These are phyloP conservation scores for Stigmatopora argus DNA, from an alignment of 2,113 vertebrate species.

Conservation along the genomic window DNA sequence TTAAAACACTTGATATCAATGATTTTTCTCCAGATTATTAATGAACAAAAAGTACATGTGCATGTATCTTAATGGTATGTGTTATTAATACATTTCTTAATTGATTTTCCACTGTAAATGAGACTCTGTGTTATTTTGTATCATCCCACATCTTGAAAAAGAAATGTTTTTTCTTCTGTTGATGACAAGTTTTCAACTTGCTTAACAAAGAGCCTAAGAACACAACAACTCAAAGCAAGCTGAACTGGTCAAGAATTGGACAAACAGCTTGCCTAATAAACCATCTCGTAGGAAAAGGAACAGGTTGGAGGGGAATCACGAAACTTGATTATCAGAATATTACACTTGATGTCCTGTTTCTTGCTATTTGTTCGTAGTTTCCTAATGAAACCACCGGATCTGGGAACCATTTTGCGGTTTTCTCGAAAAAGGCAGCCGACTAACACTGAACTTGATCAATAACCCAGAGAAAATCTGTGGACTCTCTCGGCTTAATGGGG, in stretches of 20 bases:
- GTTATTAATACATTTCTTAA: too few species aligned
- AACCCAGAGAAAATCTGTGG: conserved; percentile 41
- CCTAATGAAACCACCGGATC: conserved; percentile 54
- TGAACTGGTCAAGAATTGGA: conserved; percentile 27
- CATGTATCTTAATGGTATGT: too few species aligned
- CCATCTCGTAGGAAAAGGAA: conserved; percentile 30
- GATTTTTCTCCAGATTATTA: too few species aligned
- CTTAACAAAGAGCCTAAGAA: background rate
- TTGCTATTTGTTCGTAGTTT: conserved; percentile 44
- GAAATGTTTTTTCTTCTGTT: conserved; percentile 5
- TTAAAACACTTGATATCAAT: too few species aligned
- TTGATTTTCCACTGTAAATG: too few species aligned
- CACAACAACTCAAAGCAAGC: conserved; percentile 19
- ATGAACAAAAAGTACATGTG: too few species aligned
- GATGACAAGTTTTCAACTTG: conserved; percentile 17
- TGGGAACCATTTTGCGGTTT: conserved; percentile 36
- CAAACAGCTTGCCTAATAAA: conserved; percentile 50
- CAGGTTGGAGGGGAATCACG: conserved; percentile 37
- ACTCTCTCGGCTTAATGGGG: conserved; percentile 47
- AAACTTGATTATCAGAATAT: conserved; percentile 53
- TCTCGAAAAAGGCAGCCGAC: conserved; percentile 24
- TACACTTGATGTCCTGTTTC: conserved; percentile 48
- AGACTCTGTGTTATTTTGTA: too few species aligned
- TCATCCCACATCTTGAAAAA: background rate
- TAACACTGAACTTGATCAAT: conserved; percentile 49